Percentiles rank a stretch among this genome's conserved stretches.
phyloP scores from a whole-genome alignment of 30 jellyfish, hydroid and myxozoan genomes.

The Cassiopea xamachana region DNA sequence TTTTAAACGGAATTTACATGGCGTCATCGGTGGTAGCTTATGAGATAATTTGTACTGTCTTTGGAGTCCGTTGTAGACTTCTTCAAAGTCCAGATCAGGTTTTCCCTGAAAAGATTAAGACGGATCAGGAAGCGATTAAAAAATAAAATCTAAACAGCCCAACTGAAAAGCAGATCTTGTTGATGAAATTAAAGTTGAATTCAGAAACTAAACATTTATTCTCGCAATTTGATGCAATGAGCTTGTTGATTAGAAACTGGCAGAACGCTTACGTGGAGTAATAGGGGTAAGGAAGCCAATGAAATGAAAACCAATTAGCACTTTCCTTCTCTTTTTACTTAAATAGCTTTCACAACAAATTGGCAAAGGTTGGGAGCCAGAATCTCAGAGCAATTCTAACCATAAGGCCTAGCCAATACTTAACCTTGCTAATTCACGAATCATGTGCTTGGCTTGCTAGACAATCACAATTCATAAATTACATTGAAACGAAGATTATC shows the following conservation, averaged over 20 bases:
- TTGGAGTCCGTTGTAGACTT: conserved; percentile 77
- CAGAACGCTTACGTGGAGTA: too few relatives aligned
- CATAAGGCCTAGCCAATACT: background rate
- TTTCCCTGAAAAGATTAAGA: conserved; percentile 58
- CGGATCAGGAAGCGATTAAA: background rate
- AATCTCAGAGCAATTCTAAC: background rate
- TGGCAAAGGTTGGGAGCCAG: background rate
- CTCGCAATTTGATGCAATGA: too few relatives aligned
- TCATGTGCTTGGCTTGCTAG: background rate
- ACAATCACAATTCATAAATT: background rate
- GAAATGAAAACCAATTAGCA: too few relatives aligned
- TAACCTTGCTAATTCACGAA: background rate
- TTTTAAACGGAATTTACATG: conserved; percentile 76
- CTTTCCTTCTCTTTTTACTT: too few relatives aligned
- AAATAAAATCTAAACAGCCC: background rate
- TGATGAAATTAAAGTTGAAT: background rate
- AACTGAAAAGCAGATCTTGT: background rate
- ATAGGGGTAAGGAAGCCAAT: too few relatives aligned
- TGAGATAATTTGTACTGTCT: conserved; percentile 86
- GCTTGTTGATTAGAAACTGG: too few relatives aligned
- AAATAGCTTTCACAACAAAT: too few relatives aligned
- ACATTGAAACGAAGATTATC: background rate
- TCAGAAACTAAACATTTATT: too few relatives aligned
- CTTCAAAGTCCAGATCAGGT: conserved; percentile 70
- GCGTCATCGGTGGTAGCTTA: conserved; percentile 89